Conservation (phyloP, 2,888 invertebrate species). For the Cephus nigrinus region DNA sequence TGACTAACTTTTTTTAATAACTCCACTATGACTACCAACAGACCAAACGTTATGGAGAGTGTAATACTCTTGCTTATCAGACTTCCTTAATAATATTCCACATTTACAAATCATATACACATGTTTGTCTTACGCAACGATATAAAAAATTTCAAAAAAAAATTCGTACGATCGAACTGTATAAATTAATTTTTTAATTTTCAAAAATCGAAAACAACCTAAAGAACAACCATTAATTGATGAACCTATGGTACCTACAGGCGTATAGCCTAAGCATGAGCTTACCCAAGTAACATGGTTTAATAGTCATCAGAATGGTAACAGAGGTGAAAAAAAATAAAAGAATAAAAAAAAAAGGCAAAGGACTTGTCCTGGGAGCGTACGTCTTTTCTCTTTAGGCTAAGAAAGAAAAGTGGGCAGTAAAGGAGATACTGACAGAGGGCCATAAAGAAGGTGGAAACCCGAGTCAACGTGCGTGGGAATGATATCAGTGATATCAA, state of each 20-base stretch:
- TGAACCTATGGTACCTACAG: neutral
- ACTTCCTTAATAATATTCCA: neutral
- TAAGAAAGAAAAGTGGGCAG: slow-evolving; percentile 2
- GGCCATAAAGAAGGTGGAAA: slow-evolving; percentile 18
- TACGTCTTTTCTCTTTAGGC: neutral
- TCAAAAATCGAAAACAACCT: neutral
- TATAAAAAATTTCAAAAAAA: neutral
- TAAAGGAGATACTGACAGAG: neutral
- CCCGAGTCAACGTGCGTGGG: slow-evolving; percentile 20
- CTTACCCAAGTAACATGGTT: neutral
- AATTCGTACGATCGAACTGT: neutral
- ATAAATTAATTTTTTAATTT: neutral
- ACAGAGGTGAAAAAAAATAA: neutral
- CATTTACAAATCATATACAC: neutral
- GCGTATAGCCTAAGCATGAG: neutral
- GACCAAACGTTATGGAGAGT: neutral
- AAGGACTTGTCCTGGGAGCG: neutral
- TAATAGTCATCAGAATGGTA: neutral
- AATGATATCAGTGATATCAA: slow-evolving; percentile 47
- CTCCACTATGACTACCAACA: neutral
- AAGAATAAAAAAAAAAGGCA: neutral
- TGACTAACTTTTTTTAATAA: no score
- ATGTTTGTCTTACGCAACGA: neutral
- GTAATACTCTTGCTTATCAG: neutral
- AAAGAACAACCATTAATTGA: neutral